Conservation (phyloP, 2,888 invertebrate genomes). For the Ectobius pallidus region DNA sequence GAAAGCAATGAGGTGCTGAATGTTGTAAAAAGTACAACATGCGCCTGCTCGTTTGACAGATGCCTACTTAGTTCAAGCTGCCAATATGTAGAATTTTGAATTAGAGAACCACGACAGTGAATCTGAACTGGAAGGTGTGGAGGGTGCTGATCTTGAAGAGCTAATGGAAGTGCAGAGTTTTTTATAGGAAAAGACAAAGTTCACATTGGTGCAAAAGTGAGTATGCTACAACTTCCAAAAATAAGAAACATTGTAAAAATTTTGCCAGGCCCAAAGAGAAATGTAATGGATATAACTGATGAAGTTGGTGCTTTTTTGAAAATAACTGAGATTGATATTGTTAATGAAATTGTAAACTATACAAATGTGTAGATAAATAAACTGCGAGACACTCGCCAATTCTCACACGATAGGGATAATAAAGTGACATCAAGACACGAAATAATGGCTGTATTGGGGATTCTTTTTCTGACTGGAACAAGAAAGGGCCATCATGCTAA, state of each 20-base stretch:
- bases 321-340: no score
- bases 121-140: no score
- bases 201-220: neutral
- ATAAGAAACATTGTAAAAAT: neutral
- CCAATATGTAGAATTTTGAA: no score
- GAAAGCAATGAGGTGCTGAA: no score
- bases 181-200: neutral
- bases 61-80: no score
- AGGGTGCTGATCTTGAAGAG: no score
- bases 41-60: no score
- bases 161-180: no score
- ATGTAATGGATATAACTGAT: neutral
- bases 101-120: no score
- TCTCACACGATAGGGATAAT: neutral
- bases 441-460: slow-evolving; percentile 25
- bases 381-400: neutral
- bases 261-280: neutral
- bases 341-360: neutral
- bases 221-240: neutral
- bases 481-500: slow-evolving; percentile 39
- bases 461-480: slow-evolving; percentile 41
- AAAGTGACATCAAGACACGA: neutral
- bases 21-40: no score
- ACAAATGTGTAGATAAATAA: neutral
- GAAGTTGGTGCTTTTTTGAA: neutral